phyloP scores from a whole-genome alignment of 2,888 invertebrate genomes.

The Leuctra nigra region DNA sequence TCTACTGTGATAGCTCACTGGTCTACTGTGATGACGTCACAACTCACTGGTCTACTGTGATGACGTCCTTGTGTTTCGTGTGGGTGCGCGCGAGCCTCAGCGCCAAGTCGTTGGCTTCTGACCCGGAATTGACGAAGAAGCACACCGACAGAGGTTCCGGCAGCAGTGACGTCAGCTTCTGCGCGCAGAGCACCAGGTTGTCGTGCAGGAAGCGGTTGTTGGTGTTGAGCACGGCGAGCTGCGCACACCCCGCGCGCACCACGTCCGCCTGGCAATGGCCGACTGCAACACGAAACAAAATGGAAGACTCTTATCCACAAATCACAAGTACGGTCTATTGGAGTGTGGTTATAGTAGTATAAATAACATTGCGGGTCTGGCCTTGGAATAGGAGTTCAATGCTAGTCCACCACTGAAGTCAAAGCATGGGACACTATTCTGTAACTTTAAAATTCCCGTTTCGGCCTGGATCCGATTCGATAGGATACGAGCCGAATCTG shows the following conservation, averaged over 20 bases:
- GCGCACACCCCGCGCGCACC: conserved; percentile 80
- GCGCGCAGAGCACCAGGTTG: conserved; percentile 85
- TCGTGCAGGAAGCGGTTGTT: conserved; percentile 96
- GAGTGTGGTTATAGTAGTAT: too few relatives aligned
- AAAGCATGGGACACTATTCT: too few relatives aligned
- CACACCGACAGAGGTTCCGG: conserved; percentile 84
- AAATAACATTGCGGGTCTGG: too few relatives aligned
- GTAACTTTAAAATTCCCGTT: too few relatives aligned
- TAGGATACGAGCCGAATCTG: too few relatives aligned
- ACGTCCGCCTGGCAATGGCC: conserved; percentile 97
- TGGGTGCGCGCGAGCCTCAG: conserved; percentile 82
- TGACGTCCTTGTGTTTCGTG: conserved; percentile 82
- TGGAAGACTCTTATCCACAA: too few relatives aligned
- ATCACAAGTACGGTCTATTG: too few relatives aligned
- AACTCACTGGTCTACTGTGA: conserved; percentile 95
- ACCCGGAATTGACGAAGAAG: conserved; percentile 97
- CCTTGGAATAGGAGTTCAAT: too few relatives aligned
- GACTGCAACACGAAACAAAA: conserved; percentile 64
- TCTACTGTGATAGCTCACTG: background rate
- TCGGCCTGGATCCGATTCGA: too few relatives aligned
- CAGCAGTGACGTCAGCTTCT: conserved; percentile 72
- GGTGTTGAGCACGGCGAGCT: conserved; percentile 88
- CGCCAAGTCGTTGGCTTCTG: conserved; percentile 97
- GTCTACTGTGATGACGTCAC: background rate
- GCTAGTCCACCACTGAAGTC: too few relatives aligned